Conservation (phyloP, 2,888 invertebrate genomes). For the Xiphydria camelus region DNA sequence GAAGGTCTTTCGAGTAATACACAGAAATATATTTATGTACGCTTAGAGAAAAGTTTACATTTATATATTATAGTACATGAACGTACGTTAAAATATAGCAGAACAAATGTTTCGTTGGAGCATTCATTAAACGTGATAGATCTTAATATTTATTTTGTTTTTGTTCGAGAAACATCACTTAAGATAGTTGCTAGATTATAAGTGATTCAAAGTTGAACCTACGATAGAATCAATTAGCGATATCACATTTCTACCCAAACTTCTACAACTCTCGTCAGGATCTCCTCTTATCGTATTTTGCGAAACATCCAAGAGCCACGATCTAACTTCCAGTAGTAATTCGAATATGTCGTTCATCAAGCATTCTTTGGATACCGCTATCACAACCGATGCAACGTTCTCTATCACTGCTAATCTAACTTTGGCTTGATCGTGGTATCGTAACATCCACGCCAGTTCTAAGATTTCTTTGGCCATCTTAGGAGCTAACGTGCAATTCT, state of each 20-base stretch:
- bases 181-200: too few relatives aligned
- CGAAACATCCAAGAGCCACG: slow-evolving; percentile 68
- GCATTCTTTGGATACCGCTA: slow-evolving; percentile 65
- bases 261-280: slow-evolving; percentile 66
- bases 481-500: slow-evolving; percentile 68
- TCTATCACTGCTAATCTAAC: slow-evolving; percentile 70
- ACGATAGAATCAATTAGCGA: slow-evolving; percentile 59
- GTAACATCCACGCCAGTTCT: slow-evolving; percentile 68
- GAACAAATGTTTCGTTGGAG: too few relatives aligned
- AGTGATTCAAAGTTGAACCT: slow-evolving; percentile 9
- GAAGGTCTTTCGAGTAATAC: too few relatives aligned
- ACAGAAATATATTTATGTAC: too few relatives aligned
- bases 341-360: slow-evolving; percentile 66
- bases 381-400: slow-evolving; percentile 67
- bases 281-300: slow-evolving; percentile 66
- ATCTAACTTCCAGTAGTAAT: slow-evolving; percentile 66
- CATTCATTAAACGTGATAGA: too few relatives aligned
- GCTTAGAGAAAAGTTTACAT: too few relatives aligned
- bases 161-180: too few relatives aligned
- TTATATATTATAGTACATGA: too few relatives aligned
- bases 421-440: slow-evolving; percentile 69
- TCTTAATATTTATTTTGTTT: too few relatives aligned
- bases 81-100: too few relatives aligned
- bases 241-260: slow-evolving; percentile 67
- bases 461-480: slow-evolving; percentile 73